phyloP scores from a whole-genome alignment of 2,888 invertebrate species.

The Orchesella flavescens region DNA sequence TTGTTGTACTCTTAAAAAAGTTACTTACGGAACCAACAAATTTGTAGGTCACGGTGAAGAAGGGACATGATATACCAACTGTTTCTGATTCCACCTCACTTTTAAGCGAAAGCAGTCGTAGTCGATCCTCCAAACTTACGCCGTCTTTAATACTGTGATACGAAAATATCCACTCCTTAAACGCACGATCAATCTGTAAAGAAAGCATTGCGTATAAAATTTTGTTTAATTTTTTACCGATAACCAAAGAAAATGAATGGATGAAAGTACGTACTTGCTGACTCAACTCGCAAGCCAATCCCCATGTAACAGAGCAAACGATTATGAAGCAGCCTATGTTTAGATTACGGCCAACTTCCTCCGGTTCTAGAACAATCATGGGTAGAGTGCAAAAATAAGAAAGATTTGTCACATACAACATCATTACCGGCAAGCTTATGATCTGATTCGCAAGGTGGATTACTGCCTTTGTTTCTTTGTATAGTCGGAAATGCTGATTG shows the following conservation, averaged over 20 bases:
- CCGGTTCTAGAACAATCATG: not conserved
- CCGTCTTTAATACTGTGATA: not conserved
- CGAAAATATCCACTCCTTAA: not conserved
- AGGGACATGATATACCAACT: not conserved
- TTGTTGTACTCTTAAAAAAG: not conserved
- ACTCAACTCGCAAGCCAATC: not conserved
- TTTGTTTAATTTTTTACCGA: too few relatives aligned
- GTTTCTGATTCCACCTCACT: not conserved
- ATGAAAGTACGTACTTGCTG: not conserved
- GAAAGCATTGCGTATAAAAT: not conserved
- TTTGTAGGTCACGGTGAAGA: slow-evolving; percentile 4
- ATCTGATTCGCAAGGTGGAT: not conserved
- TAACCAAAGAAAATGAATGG: too few relatives aligned
- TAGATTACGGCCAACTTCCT: not conserved
- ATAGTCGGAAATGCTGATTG: not conserved
- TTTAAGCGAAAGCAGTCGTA: not conserved
- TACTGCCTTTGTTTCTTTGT: not conserved
- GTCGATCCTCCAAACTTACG: not conserved
- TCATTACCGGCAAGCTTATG: not conserved
- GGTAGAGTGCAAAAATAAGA: not conserved
- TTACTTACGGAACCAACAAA: not conserved
- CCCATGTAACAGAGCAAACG: not conserved
- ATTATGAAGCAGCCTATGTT: not conserved
- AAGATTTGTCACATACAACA: not conserved
- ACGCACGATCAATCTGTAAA: not conserved